Evolutionary conservation across 1,140 invertebrate species (phyloP).

Genomic region (Bombus waltoni): DNA sequence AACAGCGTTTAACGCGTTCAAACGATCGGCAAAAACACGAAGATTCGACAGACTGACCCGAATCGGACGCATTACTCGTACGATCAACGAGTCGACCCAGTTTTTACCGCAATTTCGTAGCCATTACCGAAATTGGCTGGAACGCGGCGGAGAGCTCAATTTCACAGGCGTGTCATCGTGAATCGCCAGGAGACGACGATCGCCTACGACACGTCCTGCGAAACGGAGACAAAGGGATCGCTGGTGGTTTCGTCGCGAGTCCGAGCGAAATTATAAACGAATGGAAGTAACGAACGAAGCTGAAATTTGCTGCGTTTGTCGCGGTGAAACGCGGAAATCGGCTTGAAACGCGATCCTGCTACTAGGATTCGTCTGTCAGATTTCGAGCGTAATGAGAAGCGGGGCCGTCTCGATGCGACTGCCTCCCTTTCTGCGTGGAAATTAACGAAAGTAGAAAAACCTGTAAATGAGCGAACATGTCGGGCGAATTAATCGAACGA

Average conservation of each 20-base stretch:
- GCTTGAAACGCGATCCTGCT: neutral
- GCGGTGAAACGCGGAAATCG: neutral
- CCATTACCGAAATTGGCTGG: neutral
- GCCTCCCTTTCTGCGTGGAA: neutral
- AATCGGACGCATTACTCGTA: neutral
- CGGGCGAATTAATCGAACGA: conserved; percentile 35
- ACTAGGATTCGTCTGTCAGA: neutral
- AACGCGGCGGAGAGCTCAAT: neutral
- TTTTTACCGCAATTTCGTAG: conserved; percentile 4
- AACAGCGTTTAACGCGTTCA: neutral
- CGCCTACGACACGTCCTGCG: too few species aligned
- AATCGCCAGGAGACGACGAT: too few species aligned
- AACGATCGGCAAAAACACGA: neutral
- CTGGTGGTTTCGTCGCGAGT: neutral
- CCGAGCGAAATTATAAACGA: conserved; percentile 8
- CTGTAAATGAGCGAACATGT: conserved; percentile 33
- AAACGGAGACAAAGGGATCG: neutral
- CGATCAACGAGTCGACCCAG: conserved; percentile 7
- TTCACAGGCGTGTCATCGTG: neutral
- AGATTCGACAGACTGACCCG: neutral
- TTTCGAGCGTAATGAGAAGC: neutral
- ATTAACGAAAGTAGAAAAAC: conserved; percentile 33
- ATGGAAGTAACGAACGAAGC: neutral
- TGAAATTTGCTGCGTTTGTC: neutral
- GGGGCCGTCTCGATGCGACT: too few species aligned